A percentile compares a stretch with the other conserved stretches of the same genome.
Conservation (phyloP, 2,888 invertebrate species). For the Serripes groenlandicus region DNA sequence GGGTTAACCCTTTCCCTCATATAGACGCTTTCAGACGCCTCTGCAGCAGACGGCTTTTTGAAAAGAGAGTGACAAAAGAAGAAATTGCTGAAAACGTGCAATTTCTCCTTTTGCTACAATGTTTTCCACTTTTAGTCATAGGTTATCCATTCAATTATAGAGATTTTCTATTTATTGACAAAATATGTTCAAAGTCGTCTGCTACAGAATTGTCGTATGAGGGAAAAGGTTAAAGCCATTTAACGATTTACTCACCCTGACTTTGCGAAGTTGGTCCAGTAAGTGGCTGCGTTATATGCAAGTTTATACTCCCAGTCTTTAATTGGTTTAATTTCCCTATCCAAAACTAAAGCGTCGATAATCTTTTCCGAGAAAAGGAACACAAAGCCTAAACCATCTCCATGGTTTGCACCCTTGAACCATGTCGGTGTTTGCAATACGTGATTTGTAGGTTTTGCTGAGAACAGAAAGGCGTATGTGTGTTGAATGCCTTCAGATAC, state of each 20-base stretch:
- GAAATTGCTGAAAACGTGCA: no score
- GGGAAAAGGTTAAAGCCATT: no score
- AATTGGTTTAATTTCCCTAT: not conserved
- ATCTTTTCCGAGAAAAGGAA: conserved; percentile 89
- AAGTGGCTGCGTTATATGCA: conserved; percentile 95
- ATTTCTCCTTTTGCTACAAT: no score
- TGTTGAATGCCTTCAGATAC: not conserved
- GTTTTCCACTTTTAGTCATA: no score
- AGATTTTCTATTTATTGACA: no score
- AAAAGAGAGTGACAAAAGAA: no score
- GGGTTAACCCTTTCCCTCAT: no score
- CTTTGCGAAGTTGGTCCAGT: conserved; percentile 98
- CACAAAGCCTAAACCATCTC: conserved; percentile 96
- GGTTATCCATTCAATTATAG: no score
- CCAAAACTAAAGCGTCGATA: not conserved
- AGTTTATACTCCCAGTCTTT: conserved; percentile 94
- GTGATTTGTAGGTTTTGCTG: conserved; percentile 89
- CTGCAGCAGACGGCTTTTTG: no score
- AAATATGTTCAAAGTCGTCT: no score
- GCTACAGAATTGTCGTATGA: no score
- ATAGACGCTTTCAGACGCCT: no score
- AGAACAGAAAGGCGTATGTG: conserved; percentile 63
- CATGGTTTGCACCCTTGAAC: conserved; percentile 96
- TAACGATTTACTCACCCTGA: conserved; percentile 97
- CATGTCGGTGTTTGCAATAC: conserved; percentile 95